Percentiles rank a stretch among this genome's conserved stretches.
These are phyloP conservation scores for Beris morrisii DNA, from an alignment of 2,888 invertebrate species.

Conservation along the genomic window DNA sequence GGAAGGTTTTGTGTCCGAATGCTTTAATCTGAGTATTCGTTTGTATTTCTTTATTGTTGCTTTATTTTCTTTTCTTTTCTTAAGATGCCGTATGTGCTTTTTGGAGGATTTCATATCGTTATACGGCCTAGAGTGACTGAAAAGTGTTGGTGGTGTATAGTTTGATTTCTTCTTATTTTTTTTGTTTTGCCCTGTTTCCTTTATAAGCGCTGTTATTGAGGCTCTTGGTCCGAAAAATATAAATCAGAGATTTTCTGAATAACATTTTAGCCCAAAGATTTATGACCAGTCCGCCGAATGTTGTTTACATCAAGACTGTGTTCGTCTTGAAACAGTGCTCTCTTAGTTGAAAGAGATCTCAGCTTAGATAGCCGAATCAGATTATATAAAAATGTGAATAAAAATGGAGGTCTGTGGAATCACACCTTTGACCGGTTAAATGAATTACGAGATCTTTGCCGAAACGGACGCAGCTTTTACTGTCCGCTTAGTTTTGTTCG, in stretches of 20 bases:
- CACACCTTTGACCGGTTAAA: conserved; percentile 40
- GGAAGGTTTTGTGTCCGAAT: conserved; percentile 4
- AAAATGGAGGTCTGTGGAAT: conserved; percentile 34
- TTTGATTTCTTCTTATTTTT: conserved; percentile 8
- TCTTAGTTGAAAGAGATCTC: conserved; percentile 22
- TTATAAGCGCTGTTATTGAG: background rate
- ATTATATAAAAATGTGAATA: conserved; percentile 13
- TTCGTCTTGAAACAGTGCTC: conserved; percentile 15
- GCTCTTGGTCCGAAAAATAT: conserved; percentile 30
- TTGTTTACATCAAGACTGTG: conserved; percentile 32
- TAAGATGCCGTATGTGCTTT: conserved; percentile 10
- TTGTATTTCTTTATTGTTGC: conserved; percentile 1
- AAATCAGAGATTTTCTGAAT: conserved; percentile 39
- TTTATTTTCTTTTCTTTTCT: conserved; percentile 10
- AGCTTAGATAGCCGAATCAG: conserved; percentile 16
- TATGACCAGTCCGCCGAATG: conserved; percentile 32
- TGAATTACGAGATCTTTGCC: conserved; percentile 39
- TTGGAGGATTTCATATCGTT: conserved; percentile 15
- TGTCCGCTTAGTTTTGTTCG: no score
- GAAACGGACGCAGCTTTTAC: background rate
- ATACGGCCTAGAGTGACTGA: conserved; percentile 9
- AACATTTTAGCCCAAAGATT: conserved; percentile 37
- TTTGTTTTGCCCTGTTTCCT: background rate
- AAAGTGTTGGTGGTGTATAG: conserved; percentile 10
- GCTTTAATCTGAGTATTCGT: background rate